Conservation (phyloP, 2,113 vertebrate species). For the Calyptommatus sinebrachiatus region DNA sequence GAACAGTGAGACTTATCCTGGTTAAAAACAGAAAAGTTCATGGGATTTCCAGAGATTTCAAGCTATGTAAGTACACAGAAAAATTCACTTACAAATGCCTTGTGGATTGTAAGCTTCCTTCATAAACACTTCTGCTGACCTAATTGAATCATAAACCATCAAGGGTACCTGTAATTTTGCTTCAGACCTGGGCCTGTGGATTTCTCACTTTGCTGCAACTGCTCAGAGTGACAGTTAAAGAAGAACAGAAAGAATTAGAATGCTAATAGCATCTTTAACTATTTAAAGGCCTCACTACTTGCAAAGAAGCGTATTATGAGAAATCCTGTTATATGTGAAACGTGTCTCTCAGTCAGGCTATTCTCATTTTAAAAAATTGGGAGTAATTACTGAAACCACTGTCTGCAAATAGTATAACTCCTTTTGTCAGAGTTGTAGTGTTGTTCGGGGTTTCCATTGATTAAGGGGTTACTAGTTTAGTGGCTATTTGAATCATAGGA, state of each 20-base stretch:
- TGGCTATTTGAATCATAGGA: background rate
- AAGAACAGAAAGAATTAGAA: constrained; percentile 6
- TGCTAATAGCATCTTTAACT: background rate
- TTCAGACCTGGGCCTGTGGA: background rate
- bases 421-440: no score
- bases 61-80: background rate
- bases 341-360: background rate
- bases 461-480: background rate
- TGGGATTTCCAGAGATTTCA: background rate
- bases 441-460: background rate
- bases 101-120: background rate
- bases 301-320: background rate
- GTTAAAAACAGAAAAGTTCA: background rate
- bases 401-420: background rate
- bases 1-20: background rate
- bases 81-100: background rate
- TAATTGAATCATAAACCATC: background rate
- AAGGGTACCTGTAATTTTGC: background rate
- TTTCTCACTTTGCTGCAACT: constrained; percentile 10
- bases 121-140: background rate
- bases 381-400: no score
- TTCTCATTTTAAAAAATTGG: background rate
- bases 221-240: constrained; percentile 26
- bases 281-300: background rate
- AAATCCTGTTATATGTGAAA: background rate